Percentiles rank a stretch among this genome's conserved stretches.
Evolutionary conservation across 1,140 invertebrate genomes (phyloP).

Genomic region (Chrysomallon squamiferum): DNA sequence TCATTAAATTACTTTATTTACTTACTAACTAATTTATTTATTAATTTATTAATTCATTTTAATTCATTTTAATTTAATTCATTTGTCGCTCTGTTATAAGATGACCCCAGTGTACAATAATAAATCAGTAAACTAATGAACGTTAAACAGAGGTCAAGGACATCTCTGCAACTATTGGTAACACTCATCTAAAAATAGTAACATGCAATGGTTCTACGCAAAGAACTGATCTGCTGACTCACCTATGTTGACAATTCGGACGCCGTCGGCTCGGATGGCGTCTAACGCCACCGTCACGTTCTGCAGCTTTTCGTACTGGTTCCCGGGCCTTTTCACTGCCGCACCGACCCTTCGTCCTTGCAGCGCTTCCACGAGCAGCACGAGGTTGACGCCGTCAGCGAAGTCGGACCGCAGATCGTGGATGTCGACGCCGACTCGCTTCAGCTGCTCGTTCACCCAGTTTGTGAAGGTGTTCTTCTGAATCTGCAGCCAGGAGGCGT

Average conservation of each 20-base stretch:
- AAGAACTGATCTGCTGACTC: slow-evolving; percentile 55
- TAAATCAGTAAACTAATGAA: too few species aligned
- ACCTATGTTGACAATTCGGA: slow-evolving; percentile 98
- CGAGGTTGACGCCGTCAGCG: slow-evolving; percentile 86
- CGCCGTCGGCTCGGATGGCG: slow-evolving; percentile 91
- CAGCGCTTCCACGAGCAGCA: slow-evolving; percentile 87
- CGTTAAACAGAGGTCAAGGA: too few species aligned
- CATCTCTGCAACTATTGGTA: too few species aligned
- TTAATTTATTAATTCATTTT: too few species aligned
- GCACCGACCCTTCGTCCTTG: slow-evolving; percentile 67
- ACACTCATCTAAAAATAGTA: too few species aligned
- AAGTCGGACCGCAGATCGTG: slow-evolving; percentile 86
- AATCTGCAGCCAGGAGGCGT: slow-evolving; percentile 77
- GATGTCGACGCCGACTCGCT: slow-evolving; percentile 69
- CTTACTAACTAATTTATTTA: too few species aligned
- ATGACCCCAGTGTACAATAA: too few species aligned
- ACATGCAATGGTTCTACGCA: too few species aligned
- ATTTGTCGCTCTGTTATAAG: too few species aligned
- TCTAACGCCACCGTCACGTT: slow-evolving; percentile 94
- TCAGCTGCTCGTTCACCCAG: slow-evolving; percentile 95
- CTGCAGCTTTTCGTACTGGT: slow-evolving; percentile 84
- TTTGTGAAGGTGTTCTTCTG: slow-evolving; percentile 97
- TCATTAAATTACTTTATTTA: too few species aligned
- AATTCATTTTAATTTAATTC: too few species aligned
- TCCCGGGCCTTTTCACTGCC: slow-evolving; percentile 13